Base-by-base conservation (phyloP, 1,140 invertebrate species). In the Caenorhabditis elegans region DNA sequence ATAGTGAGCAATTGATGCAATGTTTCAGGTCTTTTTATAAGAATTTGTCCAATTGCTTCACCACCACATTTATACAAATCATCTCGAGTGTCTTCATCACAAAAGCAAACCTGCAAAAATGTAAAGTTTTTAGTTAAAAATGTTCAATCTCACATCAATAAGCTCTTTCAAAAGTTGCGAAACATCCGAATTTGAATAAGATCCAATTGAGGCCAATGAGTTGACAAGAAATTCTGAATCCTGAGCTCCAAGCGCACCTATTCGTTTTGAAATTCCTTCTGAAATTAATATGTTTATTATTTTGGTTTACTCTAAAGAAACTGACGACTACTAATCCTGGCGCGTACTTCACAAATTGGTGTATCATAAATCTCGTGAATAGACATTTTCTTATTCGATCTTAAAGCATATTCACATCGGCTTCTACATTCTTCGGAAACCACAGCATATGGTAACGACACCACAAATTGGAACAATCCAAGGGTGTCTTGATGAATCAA, bases 401-500 rank as follows among this genome's bases (percentile, higher is more conserved):
- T 47, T 11, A 84, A 34, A 43, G 83, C 19, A 31, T 65, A 78
- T 39, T 84, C 79, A 36, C 79, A 82, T 10, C 83, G 46, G 24
- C 24, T 34, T 49, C 80, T 15, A 26, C 83, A 84, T 48, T 84
- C 83, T 53, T 84, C 83, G 22, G 83, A 82, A 24, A 82, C 79
- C 1, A 46, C 26, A 48, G 47, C 76, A 28, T 82, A 84, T 3
- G 83, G 83, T 13, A 84, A 46, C n/a, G 84, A 60, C 0, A 84
- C 79, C 17, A 81, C 55, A 36, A 84, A 84, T 34, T 84, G 83
- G 19, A 82, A 84, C 1, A 84, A 22, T n/a, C 83, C 83, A 34
- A 70, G 22, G 17, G 78, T 83, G 51, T 36, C 47, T 48, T 70
- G 60, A 51, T 70, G 51, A 53, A 83, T 78, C 11, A 84, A 19